phyloP scores from a whole-genome alignment of 2,888 invertebrate species.

The Lampropteryx suffumata region DNA sequence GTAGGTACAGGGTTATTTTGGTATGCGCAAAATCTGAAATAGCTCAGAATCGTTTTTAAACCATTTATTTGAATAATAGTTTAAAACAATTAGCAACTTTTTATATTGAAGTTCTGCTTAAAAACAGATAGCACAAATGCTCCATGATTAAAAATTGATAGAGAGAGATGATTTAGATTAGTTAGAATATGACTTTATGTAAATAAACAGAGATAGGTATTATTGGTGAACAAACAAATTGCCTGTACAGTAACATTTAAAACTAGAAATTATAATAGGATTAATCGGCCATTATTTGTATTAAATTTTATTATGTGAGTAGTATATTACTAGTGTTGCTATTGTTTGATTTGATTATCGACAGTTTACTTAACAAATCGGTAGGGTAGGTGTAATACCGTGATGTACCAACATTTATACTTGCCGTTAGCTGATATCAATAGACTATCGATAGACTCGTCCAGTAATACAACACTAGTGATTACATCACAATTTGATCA shows the following conservation, averaged over 20 bases:
- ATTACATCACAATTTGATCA: no score
- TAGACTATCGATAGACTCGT: no score
- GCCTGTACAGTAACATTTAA: slow-evolving; percentile 71
- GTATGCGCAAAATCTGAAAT: no score
- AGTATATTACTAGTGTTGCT: slow-evolving; percentile 5
- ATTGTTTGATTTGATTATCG: no score
- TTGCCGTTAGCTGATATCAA: no score
- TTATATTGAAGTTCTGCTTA: slow-evolving; percentile 10
- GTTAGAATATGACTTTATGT: slow-evolving; percentile 51
- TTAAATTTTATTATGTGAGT: slow-evolving; percentile 47
- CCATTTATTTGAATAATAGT: no score
- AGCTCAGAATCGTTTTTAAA: no score
- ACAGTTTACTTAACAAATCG: no score
- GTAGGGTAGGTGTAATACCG: no score
- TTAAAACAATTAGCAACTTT: slow-evolving; percentile 3
- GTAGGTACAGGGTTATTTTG: no score
- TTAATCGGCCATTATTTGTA: slow-evolving; percentile 67
- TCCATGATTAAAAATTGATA: slow-evolving; percentile 33
- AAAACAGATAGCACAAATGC: slow-evolving; percentile 15
- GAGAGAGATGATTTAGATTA: slow-evolving; percentile 40
- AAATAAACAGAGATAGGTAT: slow-evolving; percentile 55
- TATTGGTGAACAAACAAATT: slow-evolving; percentile 54
- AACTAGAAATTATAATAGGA: slow-evolving; percentile 61
- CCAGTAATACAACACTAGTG: no score
- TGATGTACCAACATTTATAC: no score